These are phyloP conservation scores for Tigriopus californicus DNA, from an alignment of 2,888 invertebrate genomes.

Conservation along the genomic window DNA sequence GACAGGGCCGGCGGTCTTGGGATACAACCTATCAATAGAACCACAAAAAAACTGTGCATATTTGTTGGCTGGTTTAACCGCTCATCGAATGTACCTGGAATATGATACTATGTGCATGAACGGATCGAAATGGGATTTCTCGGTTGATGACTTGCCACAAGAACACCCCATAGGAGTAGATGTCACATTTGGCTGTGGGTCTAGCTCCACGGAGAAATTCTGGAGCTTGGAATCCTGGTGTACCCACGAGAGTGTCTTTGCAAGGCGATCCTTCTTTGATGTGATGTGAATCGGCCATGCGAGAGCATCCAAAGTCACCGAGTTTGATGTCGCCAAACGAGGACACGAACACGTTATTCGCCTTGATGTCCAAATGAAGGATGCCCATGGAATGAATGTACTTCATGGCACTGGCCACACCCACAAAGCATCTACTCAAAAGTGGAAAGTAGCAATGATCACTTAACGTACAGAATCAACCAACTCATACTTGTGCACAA, in stretches of 20 bases:
- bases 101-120: constrained; percentile 1
- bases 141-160: neutral
- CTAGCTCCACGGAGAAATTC: neutral
- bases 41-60: neutral
- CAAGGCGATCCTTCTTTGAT: neutral
- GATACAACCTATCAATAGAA: too few relatives aligned
- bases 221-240: constrained; percentile 11
- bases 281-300: neutral
- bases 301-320: constrained; percentile 9
- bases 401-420: neutral
- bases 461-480: neutral
- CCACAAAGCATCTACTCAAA: neutral
- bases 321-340: neutral
- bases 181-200: neutral
- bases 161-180: constrained; percentile 1
- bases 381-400: neutral
- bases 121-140: neutral
- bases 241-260: neutral
- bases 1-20: too few relatives aligned
- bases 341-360: neutral
- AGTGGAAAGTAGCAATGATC: neutral
- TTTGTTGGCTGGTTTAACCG: neutral
- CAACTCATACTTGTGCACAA: neutral
- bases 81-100: neutral
- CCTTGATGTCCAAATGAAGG: constrained; percentile 2